Evolutionary conservation across 1,140 invertebrate genomes (phyloP), one percentile per base, ranked within the genome.

Genomic region (Penaeus vannamei): DNA sequence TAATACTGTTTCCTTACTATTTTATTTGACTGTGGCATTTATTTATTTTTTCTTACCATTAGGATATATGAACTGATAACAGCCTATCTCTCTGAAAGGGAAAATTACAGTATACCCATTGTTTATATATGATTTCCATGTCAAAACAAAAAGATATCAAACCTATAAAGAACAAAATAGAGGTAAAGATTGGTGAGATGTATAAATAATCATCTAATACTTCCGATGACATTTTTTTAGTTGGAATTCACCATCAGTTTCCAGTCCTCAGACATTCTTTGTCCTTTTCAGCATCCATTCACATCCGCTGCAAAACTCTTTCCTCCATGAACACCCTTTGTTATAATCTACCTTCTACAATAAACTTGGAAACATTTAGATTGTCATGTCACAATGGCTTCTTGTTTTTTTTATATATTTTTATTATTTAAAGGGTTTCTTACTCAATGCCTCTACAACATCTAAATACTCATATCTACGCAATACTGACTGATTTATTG

Each of bases 381-480:
- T 86, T 86, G 85, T 86, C 85, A 59, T 86, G 76, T 79, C 85
- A 86, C 85, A 86, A 86, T 86, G 60, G n/a, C 26, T 42, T 79
- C 32, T 32, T 84, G 46, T 59, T 29, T 29, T 36, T 72, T 76
- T 76, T 76, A 72, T 72, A 72, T 76, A 36, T 17, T 29, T 29
- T 36, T 76, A 29, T 29, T 32, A 76, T n/a, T 76, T 20, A 76
- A 36, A 76, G 42, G 36, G 42, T 32, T 53, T 53, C 53, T 53
- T 53, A 53, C 53, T 53, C 53, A 53, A 53, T 53, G 53, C 53
- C 53, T 53, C 53, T 53, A 53, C 42, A 76, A 76, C 23, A 32
- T 76, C 72, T 76, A 29, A 32, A 76, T 26, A 20, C 22, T 76
- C 72, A 76, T 36, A 32, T 32, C 72, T 76, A 76, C 72, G 53